phyloP scores from a whole-genome alignment of 53 echinoderm and acorn worm genomes.

The Actinopyga echinites region DNA sequence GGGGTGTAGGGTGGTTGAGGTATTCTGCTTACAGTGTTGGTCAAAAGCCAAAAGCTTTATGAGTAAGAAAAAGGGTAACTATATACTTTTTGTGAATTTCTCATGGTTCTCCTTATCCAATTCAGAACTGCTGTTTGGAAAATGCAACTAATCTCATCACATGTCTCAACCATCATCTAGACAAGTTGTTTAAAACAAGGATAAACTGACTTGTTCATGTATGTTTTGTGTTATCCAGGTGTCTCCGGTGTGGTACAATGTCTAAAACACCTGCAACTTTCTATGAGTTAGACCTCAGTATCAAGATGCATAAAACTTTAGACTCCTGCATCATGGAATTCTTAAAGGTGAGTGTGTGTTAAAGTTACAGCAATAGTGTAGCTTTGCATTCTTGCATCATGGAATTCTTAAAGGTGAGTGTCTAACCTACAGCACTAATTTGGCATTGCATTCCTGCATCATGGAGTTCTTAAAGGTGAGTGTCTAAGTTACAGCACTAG shows the following conservation, averaged over 20 bases:
- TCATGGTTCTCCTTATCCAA: no score
- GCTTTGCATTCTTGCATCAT: slow-evolving; percentile 70
- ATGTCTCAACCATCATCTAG: no score
- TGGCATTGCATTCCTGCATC: slow-evolving; percentile 65
- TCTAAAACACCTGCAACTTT: slow-evolving; percentile 83
- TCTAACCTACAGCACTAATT: no score
- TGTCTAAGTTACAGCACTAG: not conserved
- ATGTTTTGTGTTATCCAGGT: slow-evolving; percentile 47
- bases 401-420: slow-evolving; percentile 83
- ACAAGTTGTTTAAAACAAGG: not conserved
- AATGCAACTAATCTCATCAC: not conserved
- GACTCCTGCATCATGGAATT: slow-evolving; percentile 89
- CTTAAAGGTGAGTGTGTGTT: slow-evolving; percentile 55
- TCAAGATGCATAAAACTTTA: slow-evolving; percentile 86
- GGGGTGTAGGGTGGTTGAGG: no score
- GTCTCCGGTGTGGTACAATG: slow-evolving; percentile 79
- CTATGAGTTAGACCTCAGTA: slow-evolving; percentile 96
- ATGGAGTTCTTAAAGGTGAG: slow-evolving; percentile 85
- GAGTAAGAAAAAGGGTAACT: no score
- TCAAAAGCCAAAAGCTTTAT: no score
- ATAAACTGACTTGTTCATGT: not conserved
- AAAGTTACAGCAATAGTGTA: no score
- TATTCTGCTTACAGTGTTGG: no score
- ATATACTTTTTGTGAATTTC: no score
- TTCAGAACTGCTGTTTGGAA: no score